Evolutionary conservation across 1,140 invertebrate genomes (phyloP).

Genomic region (Rhynchophorus ferrugineus): DNA sequence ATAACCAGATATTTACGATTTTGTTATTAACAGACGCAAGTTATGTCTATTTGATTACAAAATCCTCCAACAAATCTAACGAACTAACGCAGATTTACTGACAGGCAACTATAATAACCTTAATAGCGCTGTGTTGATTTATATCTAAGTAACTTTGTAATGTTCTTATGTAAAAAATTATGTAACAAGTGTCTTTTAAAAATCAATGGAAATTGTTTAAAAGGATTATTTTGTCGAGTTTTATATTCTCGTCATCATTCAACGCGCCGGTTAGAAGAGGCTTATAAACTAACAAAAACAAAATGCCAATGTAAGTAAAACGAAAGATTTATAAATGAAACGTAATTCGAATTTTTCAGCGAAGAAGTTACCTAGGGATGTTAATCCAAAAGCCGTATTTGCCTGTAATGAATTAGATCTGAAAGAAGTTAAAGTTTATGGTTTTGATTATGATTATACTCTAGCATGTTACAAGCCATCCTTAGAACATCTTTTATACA

Average conservation of each 20-base stretch:
- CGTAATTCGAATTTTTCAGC: conserved; percentile 48
- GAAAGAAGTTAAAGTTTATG: conserved; percentile 87
- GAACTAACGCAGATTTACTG: too few relatives aligned
- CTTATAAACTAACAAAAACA: conserved; percentile 41
- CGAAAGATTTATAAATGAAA: background rate
- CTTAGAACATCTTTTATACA: conserved; percentile 86
- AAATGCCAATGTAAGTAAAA: conserved; percentile 45
- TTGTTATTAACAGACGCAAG: too few relatives aligned
- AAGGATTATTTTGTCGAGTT: conserved; percentile 2
- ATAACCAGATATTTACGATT: too few relatives aligned
- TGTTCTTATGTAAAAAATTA: conserved; percentile 14
- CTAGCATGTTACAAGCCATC: conserved; percentile 90
- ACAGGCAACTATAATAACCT: too few relatives aligned
- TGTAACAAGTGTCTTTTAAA: conserved; percentile 14
- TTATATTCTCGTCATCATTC: conserved; percentile 23
- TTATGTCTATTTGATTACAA: too few relatives aligned
- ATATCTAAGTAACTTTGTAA: too few relatives aligned
- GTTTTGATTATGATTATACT: conserved; percentile 99
- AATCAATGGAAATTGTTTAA: conserved; percentile 7
- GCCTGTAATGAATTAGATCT: conserved; percentile 95
- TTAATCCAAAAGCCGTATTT: conserved; percentile 81
- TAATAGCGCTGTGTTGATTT: too few relatives aligned
- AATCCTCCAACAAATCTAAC: too few relatives aligned
- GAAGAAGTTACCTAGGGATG: conserved; percentile 80
- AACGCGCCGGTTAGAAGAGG: conserved; percentile 33